Base-by-base conservation (phyloP, 2,888 invertebrate genomes). In the Caenorhabditis auriculariae region DNA sequence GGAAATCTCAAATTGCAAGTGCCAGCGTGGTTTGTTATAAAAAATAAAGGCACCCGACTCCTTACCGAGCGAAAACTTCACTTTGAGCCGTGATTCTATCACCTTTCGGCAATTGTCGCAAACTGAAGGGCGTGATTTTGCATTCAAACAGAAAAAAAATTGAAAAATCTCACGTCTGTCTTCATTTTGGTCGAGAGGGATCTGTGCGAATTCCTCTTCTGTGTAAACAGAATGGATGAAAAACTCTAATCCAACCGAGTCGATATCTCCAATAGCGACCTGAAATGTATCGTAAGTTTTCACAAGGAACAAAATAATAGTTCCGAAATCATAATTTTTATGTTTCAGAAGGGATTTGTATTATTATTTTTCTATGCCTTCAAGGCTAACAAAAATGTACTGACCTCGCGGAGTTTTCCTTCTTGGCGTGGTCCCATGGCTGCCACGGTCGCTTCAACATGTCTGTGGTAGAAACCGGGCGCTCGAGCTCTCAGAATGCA, bases 221-320 rank as follows among this genome's bases (percentile, higher is more conserved):
- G 77, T 77, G 59, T 77, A 77, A 17, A 77, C 74, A 28, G 78
- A 79, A 43, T 67, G 71, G 26, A 78, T 74, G 56, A 78, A 78
- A 56, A 78, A 78, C 49, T 70, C 68, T 7, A 77, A 57, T 6
- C 77, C 77, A 19, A 66, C 64, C 21, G 72, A 79, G 57, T 77
- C 77, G 38, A 77, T 75, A 45, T 77, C 77, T 32, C 76, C 77
- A 29, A 77, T 70, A 3, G 77, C 77, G 7, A 77, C 72, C 65
- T 77, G 64, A 42, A 76, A 47, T 24, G 26, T 17, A 9, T 15
- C 28, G 9, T 29, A 44, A 27, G 26, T 6, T n/a, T n/a, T n/a
- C n/a, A 9, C 9, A 41, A 15, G n/a, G n/a, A 15, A 41, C 7
- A 32, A n/a, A 32, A 12, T 32, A 12, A 12, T 9, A 26, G 21